Evolutionary conservation across 2,113 vertebrate genomes (phyloP), one percentile per base, ranked within the genome.

Genomic region (Scartelaos histophorus): DNA sequence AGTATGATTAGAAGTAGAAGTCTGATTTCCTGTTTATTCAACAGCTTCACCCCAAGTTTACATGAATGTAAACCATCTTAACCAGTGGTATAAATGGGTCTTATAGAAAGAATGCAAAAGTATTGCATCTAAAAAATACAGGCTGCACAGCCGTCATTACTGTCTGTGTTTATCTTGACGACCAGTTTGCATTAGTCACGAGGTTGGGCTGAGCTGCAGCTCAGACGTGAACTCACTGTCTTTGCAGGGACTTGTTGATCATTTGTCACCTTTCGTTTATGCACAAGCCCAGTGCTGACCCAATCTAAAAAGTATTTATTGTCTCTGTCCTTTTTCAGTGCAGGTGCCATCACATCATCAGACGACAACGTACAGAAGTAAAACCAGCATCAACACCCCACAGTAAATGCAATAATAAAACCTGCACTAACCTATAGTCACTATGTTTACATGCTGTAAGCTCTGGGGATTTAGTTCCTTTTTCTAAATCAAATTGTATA

Each of bases 151-250:
- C 22, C 17, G 25, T 61, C 24, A 61, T 61, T 61, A 24, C 17
- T 58, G 64, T 47, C n/a, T 24, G 9, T 22, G 25, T 53, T 67
- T 66, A 64, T 51, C 64, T 2, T 68, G n/a, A 67, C 46, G 49
- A 34, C 9, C n/a, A 2, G 34, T 66, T 34, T 51, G 29, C 9
- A 58, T 70, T 81, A 86, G 46, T 88, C 85, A 89, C 54, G n/a
- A 21, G 29, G 69, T 57, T 64, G 25, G 13, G 77, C 79, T 73
- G n/a, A 11, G 54, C 21, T 71, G 19, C 61, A 38, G 19, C 61
- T 21, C 17, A 68, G 45, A 81, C 69, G 70, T 85, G 65, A 75
- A 49, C 25, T 80, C 70, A 77, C 57, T 49, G 17, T 2, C 58
- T 46, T 47, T 65, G 73, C 65, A 68, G 24, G 51, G 62, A 74